Evolutionary conservation across 2,797 vertebrate species (phyloP), one percentile per base, ranked within the genome.

Genomic region (Mormyrus hasselquistii): DNA sequence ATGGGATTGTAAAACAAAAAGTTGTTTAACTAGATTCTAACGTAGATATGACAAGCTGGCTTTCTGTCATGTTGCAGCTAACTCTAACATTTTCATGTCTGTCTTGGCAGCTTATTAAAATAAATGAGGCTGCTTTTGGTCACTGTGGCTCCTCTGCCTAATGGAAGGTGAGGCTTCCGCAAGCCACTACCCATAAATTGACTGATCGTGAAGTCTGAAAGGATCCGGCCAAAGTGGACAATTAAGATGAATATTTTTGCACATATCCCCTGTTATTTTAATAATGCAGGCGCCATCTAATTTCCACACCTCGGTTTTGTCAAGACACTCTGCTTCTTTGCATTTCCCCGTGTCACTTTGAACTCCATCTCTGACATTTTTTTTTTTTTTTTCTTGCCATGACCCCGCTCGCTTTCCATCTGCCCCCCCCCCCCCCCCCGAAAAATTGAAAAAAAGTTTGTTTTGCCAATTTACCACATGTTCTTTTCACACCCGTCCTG

Each of bases 21-120:
- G 93, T 93, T 93, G 94, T 97, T 96, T 96, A 97, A 97, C 95
- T 96, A 96, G 96, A 97, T 97, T 96, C 95, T 94, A 96, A 97
- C 95, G 94, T 95, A 96, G 93, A 96, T 97, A 95, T 98, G 97
- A 98, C 97, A 96, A 96, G 96, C 96, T 96, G 94, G 95, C 95
- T 95, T 97, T 94, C 97, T 98, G 97, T 98, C 98, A 97, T 96
- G 97, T 97, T 96, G 94, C 91, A 94, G 96, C 94, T 93, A 97
- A 96, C 96, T 98, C 97, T 97, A 97, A 98, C 97, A 96, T 98
- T 97, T 97, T 98, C 97, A 97, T 98, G 97, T 97, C 97, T 97
- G 93, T 92, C 94, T 94, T 98, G 97, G 97, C 98, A 99, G 98
- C 96, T 98, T 97, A 99, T 99, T 99, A 99, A 98, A 99, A 99